These are phyloP conservation scores for Sebastes schlegelii DNA, from an alignment of 2,113 vertebrate species.

Conservation along the genomic window DNA sequence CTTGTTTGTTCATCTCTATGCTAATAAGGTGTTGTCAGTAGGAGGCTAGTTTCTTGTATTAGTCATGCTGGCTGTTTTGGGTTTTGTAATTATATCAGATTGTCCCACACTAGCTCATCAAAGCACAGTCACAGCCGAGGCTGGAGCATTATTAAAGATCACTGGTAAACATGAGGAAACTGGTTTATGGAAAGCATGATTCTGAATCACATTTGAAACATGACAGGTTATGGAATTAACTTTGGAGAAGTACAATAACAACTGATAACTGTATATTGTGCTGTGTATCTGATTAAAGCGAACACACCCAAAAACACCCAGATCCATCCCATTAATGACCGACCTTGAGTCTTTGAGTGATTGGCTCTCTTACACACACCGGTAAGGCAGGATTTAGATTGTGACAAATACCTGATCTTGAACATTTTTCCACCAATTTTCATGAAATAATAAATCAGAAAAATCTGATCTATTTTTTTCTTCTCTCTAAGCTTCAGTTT, in stretches of 20 bases:
- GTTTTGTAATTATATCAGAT: slow-evolving; percentile 31
- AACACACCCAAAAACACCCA: not conserved
- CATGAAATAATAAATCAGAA: not conserved
- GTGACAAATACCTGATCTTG: not conserved
- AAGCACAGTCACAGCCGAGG: slow-evolving; percentile 3
- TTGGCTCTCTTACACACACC: not conserved
- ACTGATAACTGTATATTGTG: slow-evolving; percentile 9
- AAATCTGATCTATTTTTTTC: too few relatives aligned
- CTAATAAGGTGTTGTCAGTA: slow-evolving; percentile 47
- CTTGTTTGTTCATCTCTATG: slow-evolving; percentile 56
- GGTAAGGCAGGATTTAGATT: not conserved
- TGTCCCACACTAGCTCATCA: slow-evolving; percentile 28
- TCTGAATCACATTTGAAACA: not conserved
- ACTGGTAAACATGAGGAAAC: not conserved
- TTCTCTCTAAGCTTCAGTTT: not conserved
- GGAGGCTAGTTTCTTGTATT: slow-evolving; percentile 32
- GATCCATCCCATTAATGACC: too few relatives aligned
- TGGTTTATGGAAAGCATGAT: not conserved
- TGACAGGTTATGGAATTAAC: not conserved
- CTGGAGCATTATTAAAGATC: not conserved
- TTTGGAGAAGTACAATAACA: not conserved
- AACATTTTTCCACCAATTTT: not conserved
- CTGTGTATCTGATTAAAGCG: not conserved
- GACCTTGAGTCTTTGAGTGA: not conserved
- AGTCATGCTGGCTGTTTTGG: slow-evolving; percentile 41